Evolutionary conservation across 2,797 vertebrate genomes (phyloP).

Genomic region (Melanotaenia trifasciata): DNA sequence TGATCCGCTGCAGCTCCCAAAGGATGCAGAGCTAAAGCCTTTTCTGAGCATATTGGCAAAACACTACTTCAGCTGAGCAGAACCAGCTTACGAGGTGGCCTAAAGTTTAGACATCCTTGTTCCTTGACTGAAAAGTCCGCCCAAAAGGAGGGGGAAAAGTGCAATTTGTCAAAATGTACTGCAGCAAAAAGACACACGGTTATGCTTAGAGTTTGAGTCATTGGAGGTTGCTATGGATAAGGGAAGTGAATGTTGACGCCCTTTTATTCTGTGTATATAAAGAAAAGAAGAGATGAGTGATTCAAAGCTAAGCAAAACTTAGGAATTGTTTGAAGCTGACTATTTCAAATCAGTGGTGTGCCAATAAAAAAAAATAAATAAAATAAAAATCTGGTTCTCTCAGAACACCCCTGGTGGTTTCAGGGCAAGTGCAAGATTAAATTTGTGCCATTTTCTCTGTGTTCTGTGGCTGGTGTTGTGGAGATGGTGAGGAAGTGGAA

Average conservation of each 20-base stretch:
- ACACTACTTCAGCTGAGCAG: constrained; percentile 29
- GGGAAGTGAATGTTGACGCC: constrained; percentile 24
- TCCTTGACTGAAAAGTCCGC: constrained; percentile 20
- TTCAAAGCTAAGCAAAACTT: constrained; percentile 37
- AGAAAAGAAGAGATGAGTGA: constrained; percentile 28
- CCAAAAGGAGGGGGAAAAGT: constrained; percentile 6
- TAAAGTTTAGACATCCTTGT: constrained; percentile 22
- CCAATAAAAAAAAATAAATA: constrained; percentile 12
- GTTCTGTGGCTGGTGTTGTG: constrained; percentile 36
- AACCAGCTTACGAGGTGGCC: constrained; percentile 42
- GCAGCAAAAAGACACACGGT: constrained; percentile 9
- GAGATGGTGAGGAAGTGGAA: constrained; percentile 15
- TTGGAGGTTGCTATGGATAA: constrained; percentile 25
- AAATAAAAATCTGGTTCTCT: background rate
- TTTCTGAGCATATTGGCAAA: constrained; percentile 36
- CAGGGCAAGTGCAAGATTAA: constrained; percentile 36
- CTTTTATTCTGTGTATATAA: background rate
- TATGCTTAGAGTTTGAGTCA: constrained; percentile 3
- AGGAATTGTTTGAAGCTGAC: constrained; percentile 34
- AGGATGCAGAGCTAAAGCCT: constrained; percentile 41
- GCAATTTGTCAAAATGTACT: constrained; percentile 45
- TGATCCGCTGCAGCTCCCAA: constrained; percentile 60
- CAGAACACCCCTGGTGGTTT: constrained; percentile 14
- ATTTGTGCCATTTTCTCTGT: constrained; percentile 31
- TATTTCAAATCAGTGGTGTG: constrained; percentile 13